A percentile compares a stretch with the other conserved stretches of the same genome.
These are phyloP conservation scores for Drosophila saltans DNA, from an alignment of 1,140 invertebrate genomes.

Conservation along the genomic window DNA sequence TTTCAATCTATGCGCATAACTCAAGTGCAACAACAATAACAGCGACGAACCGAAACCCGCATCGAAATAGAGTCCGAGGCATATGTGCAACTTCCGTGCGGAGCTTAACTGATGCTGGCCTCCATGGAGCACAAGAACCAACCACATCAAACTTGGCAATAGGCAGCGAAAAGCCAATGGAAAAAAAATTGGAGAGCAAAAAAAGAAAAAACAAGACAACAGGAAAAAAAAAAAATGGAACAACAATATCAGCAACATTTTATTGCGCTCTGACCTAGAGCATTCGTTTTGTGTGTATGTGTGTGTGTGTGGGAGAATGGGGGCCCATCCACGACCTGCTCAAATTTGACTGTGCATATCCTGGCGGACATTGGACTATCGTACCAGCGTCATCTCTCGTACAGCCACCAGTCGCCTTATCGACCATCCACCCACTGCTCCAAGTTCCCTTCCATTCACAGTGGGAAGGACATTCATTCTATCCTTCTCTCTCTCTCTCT, in stretches of 20 bases:
- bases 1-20: slow-evolving; percentile 82
- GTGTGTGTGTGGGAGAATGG: neutral
- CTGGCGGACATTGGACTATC: slow-evolving; percentile 69
- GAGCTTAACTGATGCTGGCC: slow-evolving; percentile 72
- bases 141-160: slow-evolving; percentile 76
- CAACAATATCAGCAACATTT: slow-evolving; percentile 81
- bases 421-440: slow-evolving; percentile 54
- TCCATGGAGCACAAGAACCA: slow-evolving; percentile 33
- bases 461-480: slow-evolving; percentile 12
- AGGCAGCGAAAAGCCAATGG: slow-evolving; percentile 40
- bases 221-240: slow-evolving; percentile 56
- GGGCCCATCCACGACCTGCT: slow-evolving; percentile 47
- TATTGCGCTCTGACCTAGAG: slow-evolving; percentile 77
- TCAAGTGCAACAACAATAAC: slow-evolving; percentile 72
- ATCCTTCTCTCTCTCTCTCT: neutral
- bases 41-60: slow-evolving; percentile 56
- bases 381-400: slow-evolving; percentile 48
- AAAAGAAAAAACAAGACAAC: neutral
- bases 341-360: slow-evolving; percentile 70
- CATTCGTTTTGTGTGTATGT: slow-evolving; percentile 41
- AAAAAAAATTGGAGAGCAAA: slow-evolving; percentile 9
- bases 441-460: slow-evolving; percentile 10
- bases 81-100: slow-evolving; percentile 79
- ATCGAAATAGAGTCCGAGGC: slow-evolving; percentile 55
- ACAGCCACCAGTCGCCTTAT: slow-evolving; percentile 61